Base-by-base conservation (phyloP, 1,140 invertebrate genomes). In the Lineus longissimus region DNA sequence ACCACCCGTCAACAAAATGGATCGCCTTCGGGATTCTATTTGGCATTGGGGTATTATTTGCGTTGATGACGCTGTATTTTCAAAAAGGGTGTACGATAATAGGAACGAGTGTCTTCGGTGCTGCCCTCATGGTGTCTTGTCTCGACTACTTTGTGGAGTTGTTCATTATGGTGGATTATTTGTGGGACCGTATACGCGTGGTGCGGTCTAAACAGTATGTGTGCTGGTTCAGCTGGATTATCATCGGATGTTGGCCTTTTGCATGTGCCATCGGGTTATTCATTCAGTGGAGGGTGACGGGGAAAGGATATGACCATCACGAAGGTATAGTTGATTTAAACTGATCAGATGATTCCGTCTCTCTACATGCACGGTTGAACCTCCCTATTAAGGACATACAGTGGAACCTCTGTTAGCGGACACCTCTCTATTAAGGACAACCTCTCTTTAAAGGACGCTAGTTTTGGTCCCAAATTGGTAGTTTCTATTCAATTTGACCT, bases 71-170 rank as follows among this genome's bases (percentile, higher is more conserved):
- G 69, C 82, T 91, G 45, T 88, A 88, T 73, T 90, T 88, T 84
- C 88, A 89, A 85, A 89, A 88, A 85, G 68, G 85, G 62, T 75
- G 89, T 40, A 91, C 89, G 30, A 88, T 91, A 70, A 77, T 91
- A 47, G 89, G 89, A n/a, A 90, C 89, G 9, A 87, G 86, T 70
- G 83, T 91, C 15, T 90, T 90, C 64, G 91, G 91, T 29, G 88
- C 88, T 33, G 89, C 89, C 9, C 85, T 91, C 31, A 85, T 91
- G 68, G 85, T 89, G 1, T 85, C 85, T 19, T 86, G 87, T 7
- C 81, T 89, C 36, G 90, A 92, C 80, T 91, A 91, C 76, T 91
- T 91, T 76, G 85, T 91, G 31, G 90, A 91, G 76, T 85, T 86
- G 64, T 85, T 89, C 72, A 78, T 86, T 62, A 87, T 89, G 85